Evolutionary conservation across 2,113 vertebrate species (phyloP).

Genomic region (Melanerpes aurifrons): DNA sequence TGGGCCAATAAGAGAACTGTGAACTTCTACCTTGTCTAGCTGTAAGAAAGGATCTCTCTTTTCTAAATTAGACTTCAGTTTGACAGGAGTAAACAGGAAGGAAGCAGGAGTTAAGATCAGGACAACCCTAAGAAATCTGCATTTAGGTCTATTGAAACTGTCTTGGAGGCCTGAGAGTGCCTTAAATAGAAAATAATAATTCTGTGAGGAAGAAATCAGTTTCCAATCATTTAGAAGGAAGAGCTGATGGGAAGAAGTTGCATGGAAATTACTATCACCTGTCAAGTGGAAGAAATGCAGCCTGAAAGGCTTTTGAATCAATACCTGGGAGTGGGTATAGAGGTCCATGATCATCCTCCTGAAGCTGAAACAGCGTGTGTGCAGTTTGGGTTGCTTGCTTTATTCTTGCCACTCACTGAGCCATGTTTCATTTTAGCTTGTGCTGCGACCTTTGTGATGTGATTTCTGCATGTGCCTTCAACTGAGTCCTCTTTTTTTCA

Average conservation of each 20-base stretch:
- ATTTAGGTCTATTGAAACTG: background rate
- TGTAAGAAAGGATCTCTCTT: background rate
- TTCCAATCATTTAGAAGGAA: background rate
- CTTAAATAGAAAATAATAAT: background rate
- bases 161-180: background rate
- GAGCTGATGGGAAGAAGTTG: background rate
- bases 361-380: background rate
- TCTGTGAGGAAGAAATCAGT: background rate
- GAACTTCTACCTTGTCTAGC: background rate
- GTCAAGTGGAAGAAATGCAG: background rate
- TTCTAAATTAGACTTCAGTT: background rate
- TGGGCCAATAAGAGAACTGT: background rate
- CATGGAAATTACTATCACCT: background rate
- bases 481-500: background rate
- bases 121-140: background rate
- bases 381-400: background rate
- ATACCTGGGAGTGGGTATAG: background rate
- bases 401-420: background rate
- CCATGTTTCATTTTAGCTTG: background rate
- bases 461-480: conserved; percentile 14
- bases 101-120: background rate
- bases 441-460: background rate
- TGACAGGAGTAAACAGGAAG: background rate
- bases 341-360: background rate
- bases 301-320: background rate